Evolutionary conservation across 2,888 invertebrate species (phyloP).

Genomic region (Tachina grossa): DNA sequence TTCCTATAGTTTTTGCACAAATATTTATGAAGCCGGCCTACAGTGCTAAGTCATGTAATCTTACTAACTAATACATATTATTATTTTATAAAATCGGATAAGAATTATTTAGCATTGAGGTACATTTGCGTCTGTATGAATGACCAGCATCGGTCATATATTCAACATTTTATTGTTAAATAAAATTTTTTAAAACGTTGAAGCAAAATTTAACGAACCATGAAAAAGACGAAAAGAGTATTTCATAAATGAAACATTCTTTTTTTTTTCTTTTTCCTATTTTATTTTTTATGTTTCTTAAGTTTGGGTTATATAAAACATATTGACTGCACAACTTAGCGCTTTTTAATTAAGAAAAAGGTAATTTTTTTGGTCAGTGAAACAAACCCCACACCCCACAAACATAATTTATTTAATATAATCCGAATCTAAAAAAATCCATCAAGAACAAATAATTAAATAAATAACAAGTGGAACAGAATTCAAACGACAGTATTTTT

Average conservation of each 20-base stretch:
- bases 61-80: too few relatives aligned
- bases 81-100: too few relatives aligned
- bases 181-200: constrained; percentile 25
- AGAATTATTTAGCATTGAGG: too few relatives aligned
- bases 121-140: not conserved
- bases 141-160: too few relatives aligned
- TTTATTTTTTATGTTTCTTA: constrained; percentile 24
- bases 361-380: constrained; percentile 39
- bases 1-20: too few relatives aligned
- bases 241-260: constrained; percentile 77
- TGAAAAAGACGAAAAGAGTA: constrained; percentile 77
- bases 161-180: constrained; percentile 33
- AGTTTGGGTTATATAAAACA: constrained; percentile 31
- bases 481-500: not conserved
- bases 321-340: constrained; percentile 47
- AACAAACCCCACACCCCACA: constrained; percentile 20
- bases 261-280: constrained; percentile 26
- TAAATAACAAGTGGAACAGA: constrained; percentile 17
- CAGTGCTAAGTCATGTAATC: too few relatives aligned
- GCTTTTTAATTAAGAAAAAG: constrained; percentile 11
- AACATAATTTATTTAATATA: constrained; percentile 57
- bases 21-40: too few relatives aligned
- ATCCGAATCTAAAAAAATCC: constrained; percentile 28
- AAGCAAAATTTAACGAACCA: constrained; percentile 76
- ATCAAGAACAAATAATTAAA: constrained; percentile 30